Conservation (phyloP, 2,888 invertebrate species). For the Taphrorychus bicolor region DNA sequence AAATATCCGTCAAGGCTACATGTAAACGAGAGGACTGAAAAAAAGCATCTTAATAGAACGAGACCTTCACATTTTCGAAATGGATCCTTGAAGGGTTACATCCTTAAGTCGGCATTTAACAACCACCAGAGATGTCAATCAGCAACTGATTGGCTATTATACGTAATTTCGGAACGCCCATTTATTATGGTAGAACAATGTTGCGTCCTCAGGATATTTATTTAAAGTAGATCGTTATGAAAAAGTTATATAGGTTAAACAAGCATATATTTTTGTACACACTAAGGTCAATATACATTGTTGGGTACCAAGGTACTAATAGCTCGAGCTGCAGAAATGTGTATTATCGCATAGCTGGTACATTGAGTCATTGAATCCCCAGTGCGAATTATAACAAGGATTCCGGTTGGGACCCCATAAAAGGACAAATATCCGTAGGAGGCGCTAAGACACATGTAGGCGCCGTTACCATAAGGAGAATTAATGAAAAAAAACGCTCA, state of each 20-base stretch:
- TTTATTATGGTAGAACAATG: neutral
- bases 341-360: neutral
- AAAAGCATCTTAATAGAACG: neutral
- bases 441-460: neutral
- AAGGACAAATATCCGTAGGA: constrained; percentile 17
- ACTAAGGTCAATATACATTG: no score
- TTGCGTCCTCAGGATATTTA: no score
- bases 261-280: no score
- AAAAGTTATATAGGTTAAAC: neutral
- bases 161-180: neutral
- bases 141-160: neutral
- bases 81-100: constrained; percentile 1
- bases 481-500: constrained; percentile 11
- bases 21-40: neutral
- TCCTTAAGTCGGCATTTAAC: constrained; percentile 3
- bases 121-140: neutral
- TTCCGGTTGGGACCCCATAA: constrained; percentile 11
- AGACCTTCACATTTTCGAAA: constrained; percentile 14
- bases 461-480: constrained; percentile 2
- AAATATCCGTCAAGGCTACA: neutral
- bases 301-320: no score
- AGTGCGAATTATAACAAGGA: constrained; percentile 15
- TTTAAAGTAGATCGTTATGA: neutral
- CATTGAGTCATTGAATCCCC: neutral
- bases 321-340: no score